These are phyloP conservation scores for Plemyria rubiginata DNA, from an alignment of 2,888 invertebrate species.

Conservation along the genomic window DNA sequence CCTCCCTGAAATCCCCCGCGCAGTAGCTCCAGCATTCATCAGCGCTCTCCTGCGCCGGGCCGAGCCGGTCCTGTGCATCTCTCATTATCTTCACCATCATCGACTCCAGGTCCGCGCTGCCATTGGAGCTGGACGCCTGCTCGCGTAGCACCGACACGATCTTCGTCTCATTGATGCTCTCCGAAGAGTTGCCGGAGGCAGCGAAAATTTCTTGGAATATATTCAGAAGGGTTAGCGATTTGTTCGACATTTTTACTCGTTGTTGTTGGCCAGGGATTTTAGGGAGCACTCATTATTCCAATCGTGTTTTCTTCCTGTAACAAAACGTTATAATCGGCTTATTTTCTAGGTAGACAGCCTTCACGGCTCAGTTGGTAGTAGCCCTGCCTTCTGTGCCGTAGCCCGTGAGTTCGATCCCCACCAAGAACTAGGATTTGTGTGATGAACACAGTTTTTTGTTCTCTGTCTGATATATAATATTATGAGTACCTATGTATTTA, in stretches of 20 bases:
- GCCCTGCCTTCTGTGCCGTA: too few relatives aligned
- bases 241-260: slow-evolving; percentile 66
- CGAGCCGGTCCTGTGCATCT: slow-evolving; percentile 63
- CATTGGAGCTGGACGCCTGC: slow-evolving; percentile 59
- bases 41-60: slow-evolving; percentile 58
- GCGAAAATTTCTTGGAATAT: slow-evolving; percentile 79
- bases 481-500: too few relatives aligned
- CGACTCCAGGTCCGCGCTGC: slow-evolving; percentile 63
- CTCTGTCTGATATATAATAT: too few relatives aligned
- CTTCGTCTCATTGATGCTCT: slow-evolving; percentile 69
- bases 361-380: too few relatives aligned
- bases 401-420: too few relatives aligned
- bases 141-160: slow-evolving; percentile 69
- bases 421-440: too few relatives aligned
- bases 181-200: slow-evolving; percentile 72
- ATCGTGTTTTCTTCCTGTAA: slow-evolving; percentile 12
- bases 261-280: slow-evolving; percentile 3
- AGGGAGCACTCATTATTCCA: slow-evolving; percentile 11
- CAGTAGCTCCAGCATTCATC: slow-evolving; percentile 82
- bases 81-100: slow-evolving; percentile 69
- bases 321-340: slow-evolving; percentile 6
- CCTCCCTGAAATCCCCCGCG: slow-evolving; percentile 84
- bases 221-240: slow-evolving; percentile 69
- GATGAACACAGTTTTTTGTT: too few relatives aligned
- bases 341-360: neutral